Evolutionary conservation across 2,113 vertebrate species (phyloP).

Genomic region (Puffinus mauretanicus): DNA sequence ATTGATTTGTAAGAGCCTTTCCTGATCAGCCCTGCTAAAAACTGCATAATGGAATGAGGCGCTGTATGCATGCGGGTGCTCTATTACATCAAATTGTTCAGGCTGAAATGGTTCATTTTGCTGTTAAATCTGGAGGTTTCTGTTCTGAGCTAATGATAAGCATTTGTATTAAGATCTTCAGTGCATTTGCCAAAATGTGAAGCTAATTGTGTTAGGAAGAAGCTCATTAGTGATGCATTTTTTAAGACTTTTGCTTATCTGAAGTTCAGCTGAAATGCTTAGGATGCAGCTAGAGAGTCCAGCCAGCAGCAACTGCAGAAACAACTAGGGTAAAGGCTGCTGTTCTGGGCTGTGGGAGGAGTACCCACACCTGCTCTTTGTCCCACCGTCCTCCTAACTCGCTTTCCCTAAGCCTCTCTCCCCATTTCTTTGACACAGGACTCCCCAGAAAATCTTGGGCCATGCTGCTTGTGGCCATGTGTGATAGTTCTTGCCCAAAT

Average conservation of each 20-base stretch:
- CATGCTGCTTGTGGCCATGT: neutral
- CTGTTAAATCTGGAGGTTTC: neutral
- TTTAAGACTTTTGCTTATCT: neutral
- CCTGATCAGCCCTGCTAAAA: neutral
- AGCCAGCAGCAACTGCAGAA: neutral
- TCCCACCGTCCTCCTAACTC: fast-evolving
- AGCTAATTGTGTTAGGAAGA: neutral
- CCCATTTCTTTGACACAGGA: neutral
- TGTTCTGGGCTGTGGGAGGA: neutral
- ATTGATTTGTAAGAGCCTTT: neutral
- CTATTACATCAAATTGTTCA: neutral
- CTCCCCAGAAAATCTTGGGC: neutral
- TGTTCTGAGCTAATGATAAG: neutral
- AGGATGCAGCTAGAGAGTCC: neutral
- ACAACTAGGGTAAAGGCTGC: fast-evolving
- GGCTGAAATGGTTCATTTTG: neutral
- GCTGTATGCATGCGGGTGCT: neutral
- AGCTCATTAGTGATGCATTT: neutral
- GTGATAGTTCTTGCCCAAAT: neutral
- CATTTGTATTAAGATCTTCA: neutral
- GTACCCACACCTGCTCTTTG: neutral
- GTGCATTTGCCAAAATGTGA: neutral
- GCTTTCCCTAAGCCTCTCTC: neutral
- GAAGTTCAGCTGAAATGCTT: neutral
- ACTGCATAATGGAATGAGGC: neutral